Conservation (phyloP, 2,888 invertebrate species). For the Drosophila prolongata region DNA sequence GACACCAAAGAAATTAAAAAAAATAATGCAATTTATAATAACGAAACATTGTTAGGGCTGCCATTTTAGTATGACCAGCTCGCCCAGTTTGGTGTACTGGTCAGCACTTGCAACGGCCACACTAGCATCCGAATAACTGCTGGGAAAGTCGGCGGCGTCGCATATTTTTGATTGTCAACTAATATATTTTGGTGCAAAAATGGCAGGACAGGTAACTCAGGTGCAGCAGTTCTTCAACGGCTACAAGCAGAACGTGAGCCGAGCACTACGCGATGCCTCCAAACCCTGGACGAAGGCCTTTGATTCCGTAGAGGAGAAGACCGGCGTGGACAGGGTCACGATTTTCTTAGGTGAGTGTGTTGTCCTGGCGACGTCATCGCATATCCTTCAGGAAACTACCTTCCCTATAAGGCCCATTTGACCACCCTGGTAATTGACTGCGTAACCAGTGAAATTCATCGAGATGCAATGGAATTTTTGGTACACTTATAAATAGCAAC, state of each 20-base stretch:
- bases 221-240: conserved; percentile 82
- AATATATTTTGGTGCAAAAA: conserved; percentile 37
- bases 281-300: conserved; percentile 91
- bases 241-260: conserved; percentile 87
- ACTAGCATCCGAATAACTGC: conserved; percentile 6
- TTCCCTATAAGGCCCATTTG: not conserved
- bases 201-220: conserved; percentile 56
- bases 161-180: conserved; percentile 22
- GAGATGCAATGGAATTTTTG: conserved; percentile 34
- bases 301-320: conserved; percentile 88
- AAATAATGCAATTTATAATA: not conserved
- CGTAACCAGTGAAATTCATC: conserved; percentile 5
- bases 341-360: conserved; percentile 90
- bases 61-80: not conserved
- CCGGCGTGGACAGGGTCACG: conserved; percentile 90
- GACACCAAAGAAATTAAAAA: too few relatives aligned
- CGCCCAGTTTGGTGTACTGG: not conserved
- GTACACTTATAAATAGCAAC: conserved; percentile 63
- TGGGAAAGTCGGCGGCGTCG: conserved; percentile 36
- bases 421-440: conserved; percentile 52
- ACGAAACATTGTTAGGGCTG: not conserved
- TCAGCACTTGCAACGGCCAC: not conserved
- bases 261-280: conserved; percentile 87
- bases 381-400: conserved; percentile 2
- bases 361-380: conserved; percentile 29